phyloP scores from a whole-genome alignment of 2,888 invertebrate species.

The Macrosoma leucophasiata region DNA sequence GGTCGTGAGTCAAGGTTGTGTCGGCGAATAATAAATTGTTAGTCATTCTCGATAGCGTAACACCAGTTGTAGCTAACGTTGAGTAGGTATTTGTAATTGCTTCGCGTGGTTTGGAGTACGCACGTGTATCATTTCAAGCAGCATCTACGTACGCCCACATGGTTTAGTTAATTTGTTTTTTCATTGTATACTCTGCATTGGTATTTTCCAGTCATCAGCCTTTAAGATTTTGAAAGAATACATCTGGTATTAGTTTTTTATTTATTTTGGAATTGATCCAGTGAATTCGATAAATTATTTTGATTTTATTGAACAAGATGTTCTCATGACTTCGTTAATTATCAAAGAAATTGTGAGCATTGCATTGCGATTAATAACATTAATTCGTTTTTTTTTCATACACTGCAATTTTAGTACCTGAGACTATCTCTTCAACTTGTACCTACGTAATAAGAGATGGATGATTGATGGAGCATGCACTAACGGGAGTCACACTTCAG shows the following conservation, averaged over 20 bases:
- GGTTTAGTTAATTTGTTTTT: conserved; percentile 10
- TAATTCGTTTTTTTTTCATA: too few species aligned
- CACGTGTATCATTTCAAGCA: too few species aligned
- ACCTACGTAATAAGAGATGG: conserved; percentile 48
- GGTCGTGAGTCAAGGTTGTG: conserved; percentile 1
- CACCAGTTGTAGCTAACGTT: conserved; percentile 9
- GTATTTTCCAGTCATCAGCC: too few species aligned
- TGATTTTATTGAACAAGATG: too few species aligned
- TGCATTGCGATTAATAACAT: too few species aligned
- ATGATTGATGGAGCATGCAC: conserved; percentile 56
- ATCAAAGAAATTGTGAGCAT: too few species aligned
- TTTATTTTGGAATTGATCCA: too few species aligned
- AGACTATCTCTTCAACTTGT: conserved; percentile 14
- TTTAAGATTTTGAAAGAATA: too few species aligned
- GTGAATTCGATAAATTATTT: too few species aligned
- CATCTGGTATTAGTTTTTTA: too few species aligned
- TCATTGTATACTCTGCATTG: too few species aligned
- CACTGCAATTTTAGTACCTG: not conserved
- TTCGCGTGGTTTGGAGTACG: conserved; percentile 2
- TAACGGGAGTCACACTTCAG: conserved; percentile 63
- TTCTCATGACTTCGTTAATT: too few species aligned
- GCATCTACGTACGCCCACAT: not conserved
- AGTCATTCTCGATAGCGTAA: conserved; percentile 9
- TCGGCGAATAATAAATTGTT: conserved; percentile 9
- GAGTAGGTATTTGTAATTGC: conserved; percentile 6